Base-by-base conservation (phyloP, 2,888 invertebrate species). In the Ormyrus thymus region DNA sequence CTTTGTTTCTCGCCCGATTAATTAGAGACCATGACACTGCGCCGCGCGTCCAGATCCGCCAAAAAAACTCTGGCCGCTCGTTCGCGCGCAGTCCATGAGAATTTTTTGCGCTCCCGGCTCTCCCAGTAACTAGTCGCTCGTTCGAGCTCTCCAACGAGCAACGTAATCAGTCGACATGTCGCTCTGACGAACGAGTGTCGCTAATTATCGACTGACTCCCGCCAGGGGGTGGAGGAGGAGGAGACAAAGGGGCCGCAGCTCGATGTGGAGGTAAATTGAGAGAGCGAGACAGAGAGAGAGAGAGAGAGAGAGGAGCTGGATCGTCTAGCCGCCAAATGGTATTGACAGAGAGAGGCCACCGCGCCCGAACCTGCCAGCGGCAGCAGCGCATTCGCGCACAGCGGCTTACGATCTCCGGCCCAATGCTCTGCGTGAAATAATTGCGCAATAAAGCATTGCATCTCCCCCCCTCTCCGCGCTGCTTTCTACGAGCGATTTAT, bases 81-180 rank as follows among this genome's bases (percentile, higher is more conserved):
- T 1, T 13, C 6, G 51, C 50, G 51, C 66, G 9, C 46, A 50
- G 53, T 55, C 45, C 51, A 58, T n/a, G 66, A 76, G 72, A 76
- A 76, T 76, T 80, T 80, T 76, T 80, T 76, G 53, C 64, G 62
- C 45, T 0, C 50, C 4, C 48, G 11, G 45, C n/a, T 55, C 45
- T 0, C 50, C 6, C 48, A 11, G 50, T 43, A 73, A 66, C 56
- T 61, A 69, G 51, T 29, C 43, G n/a, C 45, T 58, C 71, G 15
- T 45, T 55, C 48, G 3, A 9, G 6, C 11, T 13, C 75, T 76
- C 65, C 68, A 76, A 82, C 83, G 83, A 82, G 83, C 84, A 81
- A 85, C 83, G 85, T 86, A 86, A 88, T 88, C 87, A 86, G 86
- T 86, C 84, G 84, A 81, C 85, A 84, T 86, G 86, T 86, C 85